These are phyloP conservation scores for Sapajus apella DNA, from an alignment of 2,113 vertebrate species.

Conservation along the genomic window DNA sequence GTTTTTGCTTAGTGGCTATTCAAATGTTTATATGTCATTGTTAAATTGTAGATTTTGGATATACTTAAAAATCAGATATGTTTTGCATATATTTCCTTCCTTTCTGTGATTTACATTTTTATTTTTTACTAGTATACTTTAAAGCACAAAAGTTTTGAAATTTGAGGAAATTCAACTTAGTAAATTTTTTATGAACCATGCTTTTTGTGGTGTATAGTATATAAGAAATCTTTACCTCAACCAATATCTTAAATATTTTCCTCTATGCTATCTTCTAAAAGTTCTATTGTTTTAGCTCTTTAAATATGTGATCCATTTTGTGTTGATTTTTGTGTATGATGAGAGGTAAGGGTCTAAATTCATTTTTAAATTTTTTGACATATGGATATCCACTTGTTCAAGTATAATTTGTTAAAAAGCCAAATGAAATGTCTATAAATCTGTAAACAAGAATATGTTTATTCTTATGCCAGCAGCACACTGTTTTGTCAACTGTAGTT, in stretches of 20 bases:
- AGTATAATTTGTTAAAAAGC: neutral
- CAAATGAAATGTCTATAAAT: neutral
- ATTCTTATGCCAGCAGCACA: neutral
- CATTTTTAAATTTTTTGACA: neutral
- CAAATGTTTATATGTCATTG: neutral
- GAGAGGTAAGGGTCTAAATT: neutral
- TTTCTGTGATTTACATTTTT: neutral
- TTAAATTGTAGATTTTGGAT: neutral
- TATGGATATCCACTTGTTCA: neutral
- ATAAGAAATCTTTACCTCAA: neutral
- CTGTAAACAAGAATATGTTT: neutral
- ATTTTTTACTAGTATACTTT: neutral
- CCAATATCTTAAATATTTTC: neutral
- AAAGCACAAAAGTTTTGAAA: neutral
- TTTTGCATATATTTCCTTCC: neutral
- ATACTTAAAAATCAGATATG: neutral
- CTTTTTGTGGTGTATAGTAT: neutral
- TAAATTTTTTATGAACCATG: neutral
- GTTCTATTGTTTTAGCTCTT: neutral
- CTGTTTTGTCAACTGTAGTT: neutral
- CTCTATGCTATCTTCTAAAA: neutral
- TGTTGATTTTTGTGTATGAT: neutral
- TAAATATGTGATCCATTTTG: neutral
- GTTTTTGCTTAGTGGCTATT: neutral
- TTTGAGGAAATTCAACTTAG: neutral